A percentile compares a stretch with the other conserved stretches of the same genome.
Conservation (phyloP, 2,113 vertebrate species). For the Ginglymostoma cirratum region DNA sequence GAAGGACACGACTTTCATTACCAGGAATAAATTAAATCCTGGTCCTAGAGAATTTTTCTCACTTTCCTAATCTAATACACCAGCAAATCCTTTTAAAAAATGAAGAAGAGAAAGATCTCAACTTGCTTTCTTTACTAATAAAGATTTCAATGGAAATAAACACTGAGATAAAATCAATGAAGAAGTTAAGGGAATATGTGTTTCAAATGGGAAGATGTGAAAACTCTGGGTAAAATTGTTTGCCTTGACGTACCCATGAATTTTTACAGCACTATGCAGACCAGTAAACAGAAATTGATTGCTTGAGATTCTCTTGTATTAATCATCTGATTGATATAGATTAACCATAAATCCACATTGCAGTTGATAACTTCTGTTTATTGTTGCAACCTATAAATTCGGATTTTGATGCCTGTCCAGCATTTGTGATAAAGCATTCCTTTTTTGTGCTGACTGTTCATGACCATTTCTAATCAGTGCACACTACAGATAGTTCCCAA, state of each 20-base stretch:
- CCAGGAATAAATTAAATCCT: constrained; percentile 13
- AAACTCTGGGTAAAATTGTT: not conserved
- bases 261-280: not conserved
- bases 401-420: not conserved
- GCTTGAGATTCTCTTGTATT: not conserved
- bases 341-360: not conserved
- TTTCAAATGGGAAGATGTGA: not conserved
- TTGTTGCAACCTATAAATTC: not conserved
- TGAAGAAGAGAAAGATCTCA: not conserved
- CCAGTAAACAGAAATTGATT: not conserved
- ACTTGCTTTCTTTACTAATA: constrained; percentile 13
- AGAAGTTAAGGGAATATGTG: not conserved
- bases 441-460: not conserved
- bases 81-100: not conserved
- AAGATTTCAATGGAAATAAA: not conserved
- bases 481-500: not conserved
- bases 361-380: not conserved
- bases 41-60: not conserved
- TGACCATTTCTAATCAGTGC: not conserved
- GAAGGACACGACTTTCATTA: not conserved
- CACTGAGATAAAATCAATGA: not conserved
- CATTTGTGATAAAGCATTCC: not conserved
- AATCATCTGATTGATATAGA: not conserved
- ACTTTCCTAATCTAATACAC: not conserved
- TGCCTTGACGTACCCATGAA: not conserved